Conservation (phyloP, 2,797 vertebrate species). For the Champsocephalus gunnari region DNA sequence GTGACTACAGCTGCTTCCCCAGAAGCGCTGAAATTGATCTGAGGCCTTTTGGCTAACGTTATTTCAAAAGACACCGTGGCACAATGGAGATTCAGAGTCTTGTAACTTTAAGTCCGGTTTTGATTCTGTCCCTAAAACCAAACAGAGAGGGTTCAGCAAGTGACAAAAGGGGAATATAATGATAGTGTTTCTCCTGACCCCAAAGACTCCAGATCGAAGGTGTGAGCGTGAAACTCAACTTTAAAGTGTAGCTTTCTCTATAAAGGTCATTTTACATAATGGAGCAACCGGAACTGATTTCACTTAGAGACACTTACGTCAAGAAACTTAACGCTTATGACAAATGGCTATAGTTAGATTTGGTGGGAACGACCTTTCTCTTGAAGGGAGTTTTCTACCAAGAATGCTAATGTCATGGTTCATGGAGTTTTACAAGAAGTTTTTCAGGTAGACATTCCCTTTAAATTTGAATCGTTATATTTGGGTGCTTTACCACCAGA, state of each 20-base stretch:
- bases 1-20: constrained; percentile 30
- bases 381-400: too few species aligned
- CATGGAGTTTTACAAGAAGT: too few species aligned
- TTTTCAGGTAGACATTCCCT: too few species aligned
- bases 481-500: too few species aligned
- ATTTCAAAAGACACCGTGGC: constrained; percentile 12
- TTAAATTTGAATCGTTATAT: too few species aligned
- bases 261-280: background rate
- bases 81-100: constrained; percentile 10
- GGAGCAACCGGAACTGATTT: background rate
- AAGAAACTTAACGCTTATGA: background rate
- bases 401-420: too few species aligned
- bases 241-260: background rate
- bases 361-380: background rate
- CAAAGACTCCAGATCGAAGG: background rate
- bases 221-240: constrained; percentile 1
- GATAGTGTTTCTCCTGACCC: background rate
- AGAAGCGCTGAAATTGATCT: constrained; percentile 17
- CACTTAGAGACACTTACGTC: background rate
- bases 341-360: background rate
- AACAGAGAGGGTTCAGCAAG: background rate
- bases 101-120: background rate
- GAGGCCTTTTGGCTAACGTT: background rate
- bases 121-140: background rate
- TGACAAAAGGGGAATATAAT: background rate